Percentiles rank a stretch among this genome's conserved stretches.
These are phyloP conservation scores for Sialia sialis DNA, from an alignment of 2,113 vertebrate species.

Conservation along the genomic window DNA sequence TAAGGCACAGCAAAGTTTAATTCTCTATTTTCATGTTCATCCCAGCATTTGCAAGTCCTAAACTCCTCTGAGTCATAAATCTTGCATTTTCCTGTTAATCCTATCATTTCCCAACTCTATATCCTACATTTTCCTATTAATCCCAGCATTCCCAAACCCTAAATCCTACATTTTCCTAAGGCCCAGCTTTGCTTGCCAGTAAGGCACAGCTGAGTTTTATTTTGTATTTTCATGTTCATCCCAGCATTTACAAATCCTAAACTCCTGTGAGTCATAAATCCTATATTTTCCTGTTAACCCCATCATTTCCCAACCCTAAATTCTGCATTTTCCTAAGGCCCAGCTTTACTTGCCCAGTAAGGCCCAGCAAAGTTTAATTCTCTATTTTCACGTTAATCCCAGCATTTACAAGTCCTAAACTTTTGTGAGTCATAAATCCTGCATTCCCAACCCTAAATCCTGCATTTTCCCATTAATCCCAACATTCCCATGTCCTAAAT, in stretches of 20 bases:
- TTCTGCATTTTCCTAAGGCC: too few species aligned
- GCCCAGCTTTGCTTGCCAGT: not conserved
- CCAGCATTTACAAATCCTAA: not conserved
- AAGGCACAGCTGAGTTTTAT: not conserved
- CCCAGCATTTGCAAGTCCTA: not conserved
- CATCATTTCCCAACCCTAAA: not conserved
- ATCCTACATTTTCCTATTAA: not conserved
- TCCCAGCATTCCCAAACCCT: not conserved
- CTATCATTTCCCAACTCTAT: not conserved
- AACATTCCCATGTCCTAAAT: not conserved
- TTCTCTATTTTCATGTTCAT: too few species aligned
- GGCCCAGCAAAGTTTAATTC: too few species aligned
- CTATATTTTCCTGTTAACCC: fast-evolving
- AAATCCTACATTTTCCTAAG: not conserved
- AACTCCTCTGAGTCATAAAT: not conserved
- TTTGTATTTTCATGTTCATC: fast-evolving
- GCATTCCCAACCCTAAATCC: not conserved
- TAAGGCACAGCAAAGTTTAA: too few species aligned
- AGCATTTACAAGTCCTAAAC: not conserved
- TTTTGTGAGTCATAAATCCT: too few species aligned
- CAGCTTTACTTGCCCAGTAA: too few species aligned
- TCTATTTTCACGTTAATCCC: not conserved
- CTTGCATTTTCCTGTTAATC: fast-evolving
- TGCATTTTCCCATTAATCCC: not conserved
- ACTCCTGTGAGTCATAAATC: too few species aligned